phyloP scores from a whole-genome alignment of 2,888 invertebrate genomes.

The Drosophila trichaetosa region DNA sequence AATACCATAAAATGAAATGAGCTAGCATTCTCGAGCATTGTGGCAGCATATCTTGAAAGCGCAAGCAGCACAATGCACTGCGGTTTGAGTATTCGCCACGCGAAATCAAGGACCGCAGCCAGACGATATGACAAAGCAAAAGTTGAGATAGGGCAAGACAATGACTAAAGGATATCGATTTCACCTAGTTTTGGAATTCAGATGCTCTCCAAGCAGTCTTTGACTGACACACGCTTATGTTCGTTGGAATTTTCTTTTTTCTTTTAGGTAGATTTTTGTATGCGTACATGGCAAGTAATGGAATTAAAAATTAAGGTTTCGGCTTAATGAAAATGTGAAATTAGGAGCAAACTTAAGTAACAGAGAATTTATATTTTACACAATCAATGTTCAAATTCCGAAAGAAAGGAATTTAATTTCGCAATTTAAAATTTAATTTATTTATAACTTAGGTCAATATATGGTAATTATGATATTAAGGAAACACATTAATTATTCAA shows the following conservation, averaged over 20 bases:
- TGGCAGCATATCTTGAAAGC: constrained; percentile 21
- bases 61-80: constrained; percentile 41
- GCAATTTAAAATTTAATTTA: not conserved
- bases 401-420: not conserved
- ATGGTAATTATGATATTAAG: not conserved
- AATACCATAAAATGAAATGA: constrained; percentile 62
- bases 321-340: not conserved
- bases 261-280: not conserved
- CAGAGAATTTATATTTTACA: not conserved
- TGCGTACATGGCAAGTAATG: constrained; percentile 2
- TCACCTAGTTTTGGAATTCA: constrained; percentile 63
- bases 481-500: not conserved
- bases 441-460: not conserved
- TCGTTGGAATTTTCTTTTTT: not conserved
- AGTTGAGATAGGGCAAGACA: constrained; percentile 50
- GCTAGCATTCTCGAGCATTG: constrained; percentile 32
- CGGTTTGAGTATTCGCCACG: constrained; percentile 23
- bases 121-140: constrained; percentile 42
- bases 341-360: not conserved
- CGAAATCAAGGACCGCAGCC: constrained; percentile 47
- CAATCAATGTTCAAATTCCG: not conserved
- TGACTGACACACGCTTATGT: constrained; percentile 16
- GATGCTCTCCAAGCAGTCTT: constrained; percentile 22
- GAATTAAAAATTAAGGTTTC: constrained; percentile 14
- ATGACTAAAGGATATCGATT: constrained; percentile 72